These are phyloP conservation scores for Macrosiphum euphorbiae DNA, from an alignment of 2,888 invertebrate species.

Conservation along the genomic window DNA sequence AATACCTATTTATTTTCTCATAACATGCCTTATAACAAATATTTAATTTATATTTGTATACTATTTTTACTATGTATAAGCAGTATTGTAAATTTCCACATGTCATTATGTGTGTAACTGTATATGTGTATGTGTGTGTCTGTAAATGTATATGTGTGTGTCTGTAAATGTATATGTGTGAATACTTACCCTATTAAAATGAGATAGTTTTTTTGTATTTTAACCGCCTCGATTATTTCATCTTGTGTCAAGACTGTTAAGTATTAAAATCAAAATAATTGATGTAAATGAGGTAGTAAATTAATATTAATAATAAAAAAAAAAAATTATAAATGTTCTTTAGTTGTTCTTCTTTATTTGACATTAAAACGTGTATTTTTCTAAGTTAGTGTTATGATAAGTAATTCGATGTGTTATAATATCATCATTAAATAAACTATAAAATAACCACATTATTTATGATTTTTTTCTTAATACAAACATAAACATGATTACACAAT, in stretches of 20 bases:
- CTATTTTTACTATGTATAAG: constrained; percentile 30
- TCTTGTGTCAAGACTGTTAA: constrained; percentile 55
- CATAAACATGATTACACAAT: neutral
- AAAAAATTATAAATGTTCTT: constrained; percentile 23
- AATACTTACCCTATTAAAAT: constrained; percentile 34
- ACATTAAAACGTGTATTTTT: constrained; percentile 27
- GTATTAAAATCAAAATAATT: constrained; percentile 45
- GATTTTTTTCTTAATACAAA: constrained; percentile 24
- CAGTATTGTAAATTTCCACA: constrained; percentile 30
- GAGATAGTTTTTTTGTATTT: constrained; percentile 37
- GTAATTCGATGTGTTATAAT: constrained; percentile 9
- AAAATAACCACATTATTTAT: constrained; percentile 4
- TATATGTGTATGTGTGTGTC: constrained; percentile 28
- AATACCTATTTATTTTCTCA: constrained; percentile 12
- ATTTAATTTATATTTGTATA: constrained; percentile 41
- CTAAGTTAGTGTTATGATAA: constrained; percentile 39
- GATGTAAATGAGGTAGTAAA: constrained; percentile 20
- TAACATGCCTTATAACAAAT: constrained; percentile 43
- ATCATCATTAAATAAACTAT: constrained; percentile 33
- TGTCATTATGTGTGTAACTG: neutral
- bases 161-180: constrained; percentile 21
- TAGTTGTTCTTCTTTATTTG: constrained; percentile 35
- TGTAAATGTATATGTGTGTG: constrained; percentile 22
- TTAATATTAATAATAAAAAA: constrained; percentile 22
- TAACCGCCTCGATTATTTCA: constrained; percentile 39